Base-by-base conservation (phyloP, 2,888 invertebrate species). In the Lithosia quadra region DNA sequence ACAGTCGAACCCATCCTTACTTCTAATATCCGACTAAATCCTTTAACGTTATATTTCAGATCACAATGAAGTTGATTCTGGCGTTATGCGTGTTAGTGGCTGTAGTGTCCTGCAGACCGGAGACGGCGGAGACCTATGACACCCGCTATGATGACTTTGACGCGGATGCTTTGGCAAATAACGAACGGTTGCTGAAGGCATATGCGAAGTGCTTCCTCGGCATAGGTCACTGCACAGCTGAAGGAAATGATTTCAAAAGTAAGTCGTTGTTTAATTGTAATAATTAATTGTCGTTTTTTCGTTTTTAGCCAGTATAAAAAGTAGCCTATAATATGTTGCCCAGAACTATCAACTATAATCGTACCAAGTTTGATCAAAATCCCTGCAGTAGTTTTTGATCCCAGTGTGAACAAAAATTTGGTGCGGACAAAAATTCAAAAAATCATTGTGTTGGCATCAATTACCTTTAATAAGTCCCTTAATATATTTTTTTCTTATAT, bases 221-320 rank as follows among this genome's bases (percentile, higher is more conserved):
- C 7, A 84, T 92, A 63, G 96, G 96, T 24, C 96, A 95, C 4
- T 97, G 97, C 88, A 97, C 97, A 0, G 87, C 97, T 24, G 97
- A 97, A 83, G 97, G 96, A 70, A 88, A 91, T 55, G 96, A 96
- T 87, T 95, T 97, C 15, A 97, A 96, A 92, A 95, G 97, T 97
- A 90, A 96, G 95, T 75, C 55, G 3, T 58, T 90, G 55, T 39
- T 63, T 39, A 21, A 8, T 5, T 34, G 9, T 10, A n/a, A n/a
- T n/a, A n/a, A n/a, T 13, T 39, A 15, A 39, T 39, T 39, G 3
- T 39, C 10, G 3, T 5, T 8, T 39, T 39, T 13, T 39, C 2
- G 8, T 39, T 3, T 39, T 2, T 28, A 28, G 5, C 2, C 28
- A 28, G 5, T n/a, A n/a, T n/a, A n/a, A n/a, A n/a, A n/a, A n/a